Conservation (phyloP, 2,888 invertebrate species). For the Noctua fimbriata region DNA sequence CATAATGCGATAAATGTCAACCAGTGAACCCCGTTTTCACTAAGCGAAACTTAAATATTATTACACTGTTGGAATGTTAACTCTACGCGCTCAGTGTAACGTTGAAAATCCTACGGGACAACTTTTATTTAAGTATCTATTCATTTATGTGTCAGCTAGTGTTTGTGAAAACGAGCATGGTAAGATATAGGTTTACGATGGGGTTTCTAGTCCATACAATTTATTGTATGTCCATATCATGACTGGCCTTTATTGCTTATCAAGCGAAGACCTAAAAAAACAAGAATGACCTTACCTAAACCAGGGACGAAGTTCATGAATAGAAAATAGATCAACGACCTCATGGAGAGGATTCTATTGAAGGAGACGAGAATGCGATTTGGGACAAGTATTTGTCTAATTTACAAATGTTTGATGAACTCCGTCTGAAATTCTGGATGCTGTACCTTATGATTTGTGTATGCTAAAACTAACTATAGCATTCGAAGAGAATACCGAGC, state of each 20-base stretch:
- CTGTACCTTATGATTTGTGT: neutral
- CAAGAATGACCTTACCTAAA: neutral
- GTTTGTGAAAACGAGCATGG: neutral
- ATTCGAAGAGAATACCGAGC: neutral
- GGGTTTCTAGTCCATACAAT: conserved; percentile 13
- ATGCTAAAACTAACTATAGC: neutral
- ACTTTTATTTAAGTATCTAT: neutral
- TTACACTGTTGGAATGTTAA: neutral
- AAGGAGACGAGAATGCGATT: neutral
- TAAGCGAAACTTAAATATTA: neutral
- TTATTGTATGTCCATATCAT: conserved; percentile 7
- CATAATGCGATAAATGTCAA: conserved; percentile 32
- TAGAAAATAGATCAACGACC: conserved; percentile 4
- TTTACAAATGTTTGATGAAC: conserved; percentile 4
- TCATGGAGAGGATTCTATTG: neutral
- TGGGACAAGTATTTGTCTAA: conserved; percentile 29
- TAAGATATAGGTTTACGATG: conserved; percentile 30
- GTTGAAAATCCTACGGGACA: neutral
- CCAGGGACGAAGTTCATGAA: neutral
- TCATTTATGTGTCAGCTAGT: neutral
- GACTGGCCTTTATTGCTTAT: neutral
- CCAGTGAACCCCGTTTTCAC: neutral
- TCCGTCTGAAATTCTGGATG: neutral
- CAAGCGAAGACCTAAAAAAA: conserved; percentile 1
- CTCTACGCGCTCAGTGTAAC: neutral